Evolutionary conservation across 2,888 invertebrate genomes (phyloP), one percentile per base, ranked within the genome.

Genomic region (Tortrix viridana): DNA sequence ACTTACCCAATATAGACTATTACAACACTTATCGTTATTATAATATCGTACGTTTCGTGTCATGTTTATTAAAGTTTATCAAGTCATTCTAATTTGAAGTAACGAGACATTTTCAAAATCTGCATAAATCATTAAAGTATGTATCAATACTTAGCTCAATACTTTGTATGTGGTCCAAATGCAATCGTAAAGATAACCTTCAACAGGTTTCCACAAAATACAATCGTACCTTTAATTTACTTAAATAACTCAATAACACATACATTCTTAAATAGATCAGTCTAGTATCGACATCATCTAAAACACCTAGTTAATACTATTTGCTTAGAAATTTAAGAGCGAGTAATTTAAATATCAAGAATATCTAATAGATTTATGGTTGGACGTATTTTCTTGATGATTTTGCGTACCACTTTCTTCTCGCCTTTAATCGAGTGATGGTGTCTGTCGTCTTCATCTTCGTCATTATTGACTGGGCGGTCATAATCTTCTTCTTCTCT

Each of bases 281-380:
- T 66, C 56, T 60, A 46, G 41, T 14, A 6, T 41, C 6, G 16
- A 12, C 9, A 32, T 32, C 12, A 32, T 32, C 32, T 32, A 12
- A 32, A 9, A 32, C 26, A 26, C 26, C 9, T 32, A 32, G 32
- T 12, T 32, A 32, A n/a, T n/a, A n/a, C n/a, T n/a, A n/a, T n/a
- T n/a, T 12, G 12, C 32, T 32, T 41, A n/a, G 14, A 12, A 41
- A 5, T 12, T n/a, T 4, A 38, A 5, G 5, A n/a, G 5, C 4
- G 26, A 43, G n/a, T 64, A 71, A 71, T 69, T 77, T 86, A 91
- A 76, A 91, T 89, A 75, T 91, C 91, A 69, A 91, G 85, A 67
- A 91, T 87, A 69, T 91, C 91, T 81, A 91, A 74, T 63, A 91
- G 71, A 68, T 89, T 91, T 58, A 91, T 81, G 20, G 81, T 74